These are phyloP conservation scores for Zootermopsis nevadensis DNA, from an alignment of 2,888 invertebrate genomes.

Conservation along the genomic window DNA sequence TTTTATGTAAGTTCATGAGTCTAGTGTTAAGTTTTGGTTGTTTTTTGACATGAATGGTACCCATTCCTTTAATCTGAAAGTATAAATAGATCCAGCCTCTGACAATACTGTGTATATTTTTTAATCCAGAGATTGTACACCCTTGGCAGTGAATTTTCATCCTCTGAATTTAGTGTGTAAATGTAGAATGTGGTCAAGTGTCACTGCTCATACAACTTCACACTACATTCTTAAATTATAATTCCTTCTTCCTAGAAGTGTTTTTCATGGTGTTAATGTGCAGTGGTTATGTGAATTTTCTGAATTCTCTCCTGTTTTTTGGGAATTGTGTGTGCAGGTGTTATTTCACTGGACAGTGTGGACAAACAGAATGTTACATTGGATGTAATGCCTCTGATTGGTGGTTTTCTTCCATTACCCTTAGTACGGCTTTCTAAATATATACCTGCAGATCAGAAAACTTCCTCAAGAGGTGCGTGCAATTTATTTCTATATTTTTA, in stretches of 20 bases:
- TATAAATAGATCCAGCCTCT: too few relatives aligned
- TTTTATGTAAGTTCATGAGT: too few relatives aligned
- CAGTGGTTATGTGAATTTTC: not conserved
- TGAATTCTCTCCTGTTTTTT: not conserved
- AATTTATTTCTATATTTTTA: not conserved
- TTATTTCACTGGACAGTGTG: conserved; percentile 75
- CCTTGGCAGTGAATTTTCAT: too few relatives aligned
- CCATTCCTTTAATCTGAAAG: too few relatives aligned
- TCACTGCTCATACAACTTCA: too few relatives aligned
- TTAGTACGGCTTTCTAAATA: conserved; percentile 89
- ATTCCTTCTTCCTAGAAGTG: too few relatives aligned
- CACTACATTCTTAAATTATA: too few relatives aligned
- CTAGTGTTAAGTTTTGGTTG: too few relatives aligned
- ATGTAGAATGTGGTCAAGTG: not conserved
- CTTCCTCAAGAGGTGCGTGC: conserved; percentile 47
- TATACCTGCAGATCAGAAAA: conserved; percentile 77
- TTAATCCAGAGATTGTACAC: too few relatives aligned
- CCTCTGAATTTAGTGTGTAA: too few relatives aligned
- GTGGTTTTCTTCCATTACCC: conserved; percentile 90
- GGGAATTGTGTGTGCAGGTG: conserved; percentile 67
- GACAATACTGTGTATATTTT: too few relatives aligned
- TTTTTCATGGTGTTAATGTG: not conserved
- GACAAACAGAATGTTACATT: conserved; percentile 79
- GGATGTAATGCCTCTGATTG: conserved; percentile 93
- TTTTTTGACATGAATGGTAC: too few relatives aligned